Evolutionary conservation across 2,797 vertebrate species (phyloP).

Genomic region (Bucorvus abyssinicus): DNA sequence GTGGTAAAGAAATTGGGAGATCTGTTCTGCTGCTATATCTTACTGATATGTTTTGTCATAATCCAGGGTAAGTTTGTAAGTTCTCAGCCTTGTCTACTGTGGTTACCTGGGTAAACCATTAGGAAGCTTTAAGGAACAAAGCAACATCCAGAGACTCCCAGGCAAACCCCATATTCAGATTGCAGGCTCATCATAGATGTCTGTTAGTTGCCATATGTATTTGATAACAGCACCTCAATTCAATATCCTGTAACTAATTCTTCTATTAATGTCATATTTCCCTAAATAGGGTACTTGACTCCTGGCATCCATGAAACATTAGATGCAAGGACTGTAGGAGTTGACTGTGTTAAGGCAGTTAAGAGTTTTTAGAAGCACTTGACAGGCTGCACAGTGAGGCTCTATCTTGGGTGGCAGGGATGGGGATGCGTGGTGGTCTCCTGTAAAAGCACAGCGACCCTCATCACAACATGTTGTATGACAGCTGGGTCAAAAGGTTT

Average conservation of each 20-base stretch:
- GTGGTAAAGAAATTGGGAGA: not conserved
- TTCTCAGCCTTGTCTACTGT: not conserved
- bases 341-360: not conserved
- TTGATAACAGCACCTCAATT: not conserved
- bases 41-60: not conserved
- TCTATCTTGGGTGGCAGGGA: accelerated
- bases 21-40: not conserved
- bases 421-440: not conserved
- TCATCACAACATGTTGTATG: not conserved
- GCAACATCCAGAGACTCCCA: not conserved
- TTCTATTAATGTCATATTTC: not conserved
- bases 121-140: not conserved
- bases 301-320: not conserved
- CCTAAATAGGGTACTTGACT: not conserved
- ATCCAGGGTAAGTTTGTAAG: not conserved
- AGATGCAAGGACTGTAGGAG: not conserved
- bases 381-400: not conserved
- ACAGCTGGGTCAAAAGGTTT: not conserved
- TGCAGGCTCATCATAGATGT: not conserved
- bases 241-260: not conserved
- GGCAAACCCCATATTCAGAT: not conserved
- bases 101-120: not conserved
- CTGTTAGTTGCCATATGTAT: not conserved
- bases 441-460: not conserved
- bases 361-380: not conserved